Base-by-base conservation (phyloP, 2,888 invertebrate genomes). In the Ormia ochracea region DNA sequence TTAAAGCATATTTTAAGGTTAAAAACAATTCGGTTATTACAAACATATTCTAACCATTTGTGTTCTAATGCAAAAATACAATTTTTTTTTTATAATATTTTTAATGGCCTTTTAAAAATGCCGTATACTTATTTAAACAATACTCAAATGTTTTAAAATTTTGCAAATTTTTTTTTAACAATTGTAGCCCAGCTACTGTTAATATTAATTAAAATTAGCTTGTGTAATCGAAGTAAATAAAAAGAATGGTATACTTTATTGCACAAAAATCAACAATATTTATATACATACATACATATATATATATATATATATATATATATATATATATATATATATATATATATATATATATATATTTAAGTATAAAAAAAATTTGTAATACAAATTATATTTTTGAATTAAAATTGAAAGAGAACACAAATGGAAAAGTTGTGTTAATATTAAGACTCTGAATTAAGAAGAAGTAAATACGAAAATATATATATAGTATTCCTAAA, bases 161-260 rank as follows among this genome's bases (percentile, higher is more conserved):
- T 75, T 68, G 12, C 9, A 56, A 70, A 70, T 65, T 48, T 54
- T n/a, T n/a, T n/a, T 52, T 76, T 61, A 48, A 59, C 26, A 65
- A 45, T 54, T 26, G 72, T 81, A 81, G 81, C 81, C 76, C 81
- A 77, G 81, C 81, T 81, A 81, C 81, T 54, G 48, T 70, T 4
- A n/a, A n/a, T n/a, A n/a, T n/a, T n/a, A 59, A 61, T 45, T 56
- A 63, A 36, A 59, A 66, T 50, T 1, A 66, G 61, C 41, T 28
- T 50, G 10, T 36, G 45, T 41, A 63, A 70, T 38, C 21, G 38
- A 58, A 36, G 14, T 33, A 50, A 66, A 31, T 10, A 41, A 23
- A 28, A 65, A 45, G 43, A 23, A 63, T 23, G 54, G 45, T 31
- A 68, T 41, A 45, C 26, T 31, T 54, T 79, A 78, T 78, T 78